Base-by-base conservation (phyloP, 2,113 vertebrate genomes). In the Polyodon spathula region DNA sequence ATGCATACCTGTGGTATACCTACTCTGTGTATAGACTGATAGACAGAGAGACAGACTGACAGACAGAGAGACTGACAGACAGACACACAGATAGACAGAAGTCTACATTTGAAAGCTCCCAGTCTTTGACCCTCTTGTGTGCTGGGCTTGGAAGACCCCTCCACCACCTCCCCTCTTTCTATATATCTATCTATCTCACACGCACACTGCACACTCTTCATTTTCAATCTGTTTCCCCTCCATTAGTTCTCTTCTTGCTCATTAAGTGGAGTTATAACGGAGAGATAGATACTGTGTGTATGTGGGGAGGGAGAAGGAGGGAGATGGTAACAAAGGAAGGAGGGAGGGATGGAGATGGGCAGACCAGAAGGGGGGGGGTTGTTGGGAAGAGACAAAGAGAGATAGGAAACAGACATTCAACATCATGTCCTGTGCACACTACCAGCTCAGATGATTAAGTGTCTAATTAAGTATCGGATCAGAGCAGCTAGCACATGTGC, bases 401-500 rank as follows among this genome's bases (percentile, higher is more conserved):
- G 46, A 7, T 50, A 4, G 7, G 48, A 37, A n/a, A 40, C 2
- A 58, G 60, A 64, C 56, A 70, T 54, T 16, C 15, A n/a, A 38
- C 41, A 12, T 50, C 46, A 17, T 72, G 17, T 48, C 64, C 57
- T 72, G 56, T 72, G 69, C 65, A 65, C 62, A 64, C 73, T 69
- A 43, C 70, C 17, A 69, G 57, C 71, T 68, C 65, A 71, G 66
- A 65, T 72, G 74, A 80, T 77, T 73, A 66, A 80, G 73, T 69
- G 67, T 66, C 69, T 80, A 76, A 82, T 82, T 79, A 74, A 68
- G 68, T 61, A 64, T 64, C 58, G 62, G 78, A 76, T 76, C 70
- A 78, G 65, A 72, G 72, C 80, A 70, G 76, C 76, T 79, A 76
- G 78, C 71, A 68, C 73, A 57, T 60, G 59, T 60, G 69, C 65